Evolutionary conservation across 2,797 vertebrate genomes (phyloP), one percentile per base, ranked within the genome.

Genomic region (Amphiprion clarkii): DNA sequence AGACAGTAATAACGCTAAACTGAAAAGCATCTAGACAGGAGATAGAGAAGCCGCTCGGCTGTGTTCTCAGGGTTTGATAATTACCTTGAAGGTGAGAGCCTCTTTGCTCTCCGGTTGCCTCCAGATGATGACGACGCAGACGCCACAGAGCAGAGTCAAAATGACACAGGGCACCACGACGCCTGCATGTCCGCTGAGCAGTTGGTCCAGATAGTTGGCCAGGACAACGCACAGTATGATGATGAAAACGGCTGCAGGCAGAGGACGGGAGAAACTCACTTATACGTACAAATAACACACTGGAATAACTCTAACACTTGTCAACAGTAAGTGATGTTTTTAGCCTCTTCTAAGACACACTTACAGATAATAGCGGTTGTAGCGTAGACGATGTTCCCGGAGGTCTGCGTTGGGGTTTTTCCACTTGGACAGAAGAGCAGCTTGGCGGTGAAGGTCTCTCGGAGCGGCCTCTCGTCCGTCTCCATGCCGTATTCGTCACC

Each of bases 71-170:
- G 3, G 17, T 14, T 17, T 8, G 6, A 29, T 12, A 14, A 13
- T 55, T 86, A 99, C 98, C 95, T 97, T 99, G 92, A 99, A 99
- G 76, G 95, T 96, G 75, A 99, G 93, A 0, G 82, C 92, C 2
- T 89, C 79, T 2, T 94, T 95, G 94, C 94, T 98, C 91, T 99
- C 93, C 0, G 98, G 97, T 89, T 99, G 98, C 87, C 95, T 97
- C 85, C 94, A 97, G 92, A 99, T 91, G 83, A 99, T 79, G 70
- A 95, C 1, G 11, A 94, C 89, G 66, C 93, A 92, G 82, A 94
- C 4, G 23, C 44, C 27, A 61, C 95, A 94, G 33, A 95, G 78
- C 59, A 92, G 0, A 0, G 91, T 36, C 39, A 99, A 85, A 9
- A 96, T n/a, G 25, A 88, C 76, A 19, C 95, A 93, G n/a, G 78